Conservation (phyloP, 1,140 invertebrate species). For the Piezodorus guildinii region DNA sequence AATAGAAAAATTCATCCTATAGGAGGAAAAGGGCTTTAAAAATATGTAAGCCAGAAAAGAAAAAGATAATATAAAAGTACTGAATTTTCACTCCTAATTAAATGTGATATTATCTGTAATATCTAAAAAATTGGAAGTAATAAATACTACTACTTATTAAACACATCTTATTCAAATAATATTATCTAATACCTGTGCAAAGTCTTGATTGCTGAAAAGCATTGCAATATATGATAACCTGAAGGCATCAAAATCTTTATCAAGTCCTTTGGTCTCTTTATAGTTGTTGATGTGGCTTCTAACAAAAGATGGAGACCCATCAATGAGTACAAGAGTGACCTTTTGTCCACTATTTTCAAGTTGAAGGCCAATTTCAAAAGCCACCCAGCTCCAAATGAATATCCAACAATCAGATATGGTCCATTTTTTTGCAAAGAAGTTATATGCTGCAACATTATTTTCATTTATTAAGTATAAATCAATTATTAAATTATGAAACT, state of each 20-base stretch:
- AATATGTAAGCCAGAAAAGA: no score
- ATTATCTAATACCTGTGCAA: constrained; percentile 44
- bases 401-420: constrained; percentile 80
- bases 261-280: constrained; percentile 28
- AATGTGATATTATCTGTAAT: no score
- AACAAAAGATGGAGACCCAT: constrained; percentile 61
- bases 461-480: no score
- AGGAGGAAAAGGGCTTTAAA: no score
- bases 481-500: no score
- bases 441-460: constrained; percentile 43
- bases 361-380: constrained; percentile 83
- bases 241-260: constrained; percentile 57
- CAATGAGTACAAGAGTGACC: constrained; percentile 62
- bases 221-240: constrained; percentile 58
- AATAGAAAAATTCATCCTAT: no score
- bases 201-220: constrained; percentile 65
- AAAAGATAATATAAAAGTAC: neutral
- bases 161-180: constrained; percentile 18
- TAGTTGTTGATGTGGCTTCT: neutral
- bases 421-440: constrained; percentile 61
- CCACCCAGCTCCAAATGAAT: constrained; percentile 89
- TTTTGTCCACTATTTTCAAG: constrained; percentile 56
- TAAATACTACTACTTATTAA: no score
- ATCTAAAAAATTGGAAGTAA: no score
- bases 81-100: neutral